A percentile compares a stretch with the other conserved stretches of the same genome.
phyloP scores from a whole-genome alignment of 2,797 vertebrate genomes.

The Macropodus opercularis region DNA sequence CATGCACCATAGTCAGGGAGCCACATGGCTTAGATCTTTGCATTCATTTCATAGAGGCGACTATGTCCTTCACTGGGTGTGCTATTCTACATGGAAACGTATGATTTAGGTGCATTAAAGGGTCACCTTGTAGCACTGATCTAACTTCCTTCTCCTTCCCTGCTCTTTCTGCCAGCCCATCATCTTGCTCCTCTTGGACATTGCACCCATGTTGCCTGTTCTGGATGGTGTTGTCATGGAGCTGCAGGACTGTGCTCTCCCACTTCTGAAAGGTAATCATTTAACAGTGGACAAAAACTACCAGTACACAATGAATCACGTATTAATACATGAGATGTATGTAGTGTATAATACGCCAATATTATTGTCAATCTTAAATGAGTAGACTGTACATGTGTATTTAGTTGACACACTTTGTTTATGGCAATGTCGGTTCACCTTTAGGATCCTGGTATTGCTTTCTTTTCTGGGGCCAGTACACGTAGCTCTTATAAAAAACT shows the following conservation, averaged over 20 bases:
- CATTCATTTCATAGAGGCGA: slow-evolving; percentile 1
- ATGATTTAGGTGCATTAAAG: background rate
- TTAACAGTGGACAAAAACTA: background rate
- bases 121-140: slow-evolving; percentile 2
- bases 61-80: background rate
- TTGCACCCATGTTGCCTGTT: slow-evolving; percentile 92
- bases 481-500: too few species aligned
- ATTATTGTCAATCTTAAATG: background rate
- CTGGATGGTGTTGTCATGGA: slow-evolving; percentile 96
- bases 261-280: slow-evolving; percentile 88
- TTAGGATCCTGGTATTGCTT: too few species aligned
- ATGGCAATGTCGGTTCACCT: too few species aligned
- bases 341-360: background rate
- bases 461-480: too few species aligned
- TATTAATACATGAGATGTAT: background rate
- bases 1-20: slow-evolving; percentile 9
- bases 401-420: background rate
- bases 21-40: slow-evolving; percentile 33
- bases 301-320: rapidly evolving
- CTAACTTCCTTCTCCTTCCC: background rate
- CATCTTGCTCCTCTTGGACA: slow-evolving; percentile 90
- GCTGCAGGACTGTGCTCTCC: slow-evolving; percentile 94
- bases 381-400: background rate
- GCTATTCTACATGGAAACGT: slow-evolving; percentile 1
- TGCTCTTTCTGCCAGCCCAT: slow-evolving; percentile 80